Base-by-base conservation (phyloP, 2,888 invertebrate genomes). In the Itoplectis maculator region DNA sequence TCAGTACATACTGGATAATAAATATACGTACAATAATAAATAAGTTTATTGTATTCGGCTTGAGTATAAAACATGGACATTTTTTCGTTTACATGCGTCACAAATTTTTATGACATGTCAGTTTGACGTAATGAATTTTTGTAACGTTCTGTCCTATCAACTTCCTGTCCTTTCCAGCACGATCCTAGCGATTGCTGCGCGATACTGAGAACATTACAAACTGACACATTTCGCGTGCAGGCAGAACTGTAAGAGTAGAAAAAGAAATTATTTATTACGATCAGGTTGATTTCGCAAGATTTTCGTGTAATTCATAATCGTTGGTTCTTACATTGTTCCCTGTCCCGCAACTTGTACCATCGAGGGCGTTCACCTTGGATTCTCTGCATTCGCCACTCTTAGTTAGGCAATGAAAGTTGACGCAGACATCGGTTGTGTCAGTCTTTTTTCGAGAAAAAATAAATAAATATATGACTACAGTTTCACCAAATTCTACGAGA, bases 321-420 rank as follows among this genome's bases (percentile, higher is more conserved):
- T 23, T 23, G 9, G 40, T 18, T 23, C 59, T 59, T 8, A 81
- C 77, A 23, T 78, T 56, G 7, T 78, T 65, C 0, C 37, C 9
- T 15, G 40, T 37, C 20, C 42, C 54, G 47, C 81, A 82, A 9
- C 9, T n/a, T 1, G 81, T 74, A 37, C 81, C 81, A 8, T 74
- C 81, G 8, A 65, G 54, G 0, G 78, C 78, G 13, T 7, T 0
- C 47, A n/a, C n/a, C n/a, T n/a, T 11, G 1, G 18, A 70, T 1
- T 15, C 0, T 0, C 0, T 0, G 56, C 78, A 78, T 0, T 15
- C 6, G 9, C 54, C 63, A 0, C 18, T 0, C 4, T 1, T 0
- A 6, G 42, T 0, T 9, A 49, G 6, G 47, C 81, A 82, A 29
- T 35, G 20, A 8, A 78, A 11, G 6, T 59, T 42, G 0, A 29